Base-by-base conservation (phyloP, 1,140 invertebrate genomes). In the Mercenaria mercenaria region DNA sequence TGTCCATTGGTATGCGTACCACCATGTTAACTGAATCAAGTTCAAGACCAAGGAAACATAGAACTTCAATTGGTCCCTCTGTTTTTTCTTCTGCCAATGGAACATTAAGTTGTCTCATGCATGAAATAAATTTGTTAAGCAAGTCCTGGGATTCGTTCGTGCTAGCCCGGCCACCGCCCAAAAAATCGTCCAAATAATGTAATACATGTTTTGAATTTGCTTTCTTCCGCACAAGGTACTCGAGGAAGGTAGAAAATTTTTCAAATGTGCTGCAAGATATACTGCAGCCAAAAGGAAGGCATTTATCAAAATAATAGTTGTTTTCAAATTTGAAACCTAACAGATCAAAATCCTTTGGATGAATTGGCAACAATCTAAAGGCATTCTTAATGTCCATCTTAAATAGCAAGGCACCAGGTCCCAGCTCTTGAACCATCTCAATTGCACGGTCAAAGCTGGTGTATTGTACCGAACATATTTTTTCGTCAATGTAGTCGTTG, bases 101-200 rank as follows among this genome's bases (percentile, higher is more conserved):
- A 2, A 69, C 64, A 50, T 74, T 72, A 6, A 64, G 18, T 4
- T 64, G 11, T 39, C 8, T 6, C 37, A 83, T 4, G 6, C 26
- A 32, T 6, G 26, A 20, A 34, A 32, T 6, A 23, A 83, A 61
- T 23, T 32, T 26, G 26, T 11, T 10, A 10, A 47, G 6, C 4
- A 37, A 32, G 32, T 11, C 80, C 18, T 20, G n/a, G 20, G n/a
- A 37, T n/a, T n/a, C n/a, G 13, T 13, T 20, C 8, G 8, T 23
- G 11, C 26, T 43, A 39, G 15, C 37, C 23, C 3, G 34, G 20
- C 20, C 89, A 2, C 79, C 61, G 26, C 87, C 61, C 11, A 83
- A 64, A 74, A 72, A 87, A 72, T 88, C 84, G 76, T 88, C 84
- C 20, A 91, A 52, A 26, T 89, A 82, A 76, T 89, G 88, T 3